phyloP scores from a whole-genome alignment of 2,113 vertebrate genomes.

The Sphaerodactylus townsendi region DNA sequence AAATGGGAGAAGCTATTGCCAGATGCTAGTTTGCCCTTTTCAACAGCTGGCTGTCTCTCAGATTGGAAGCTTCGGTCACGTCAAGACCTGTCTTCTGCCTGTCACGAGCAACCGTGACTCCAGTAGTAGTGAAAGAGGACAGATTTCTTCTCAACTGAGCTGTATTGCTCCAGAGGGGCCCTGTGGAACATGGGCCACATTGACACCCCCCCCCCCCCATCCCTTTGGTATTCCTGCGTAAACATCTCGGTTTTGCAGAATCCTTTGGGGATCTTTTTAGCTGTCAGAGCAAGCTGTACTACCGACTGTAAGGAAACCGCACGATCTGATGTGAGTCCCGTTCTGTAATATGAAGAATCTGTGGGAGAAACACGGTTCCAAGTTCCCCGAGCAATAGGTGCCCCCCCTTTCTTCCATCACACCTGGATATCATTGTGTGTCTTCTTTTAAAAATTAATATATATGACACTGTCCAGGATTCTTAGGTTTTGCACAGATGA shows the following conservation, averaged over 20 bases:
- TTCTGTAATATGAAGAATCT: fast-evolving
- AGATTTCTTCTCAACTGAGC: not conserved
- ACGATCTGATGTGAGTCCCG: fast-evolving
- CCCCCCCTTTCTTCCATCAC: not conserved
- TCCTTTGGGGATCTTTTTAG: conserved; percentile 36
- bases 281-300: conserved; percentile 52
- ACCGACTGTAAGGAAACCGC: not conserved
- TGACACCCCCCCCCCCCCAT: not conserved
- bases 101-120: conserved; percentile 5
- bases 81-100: conserved; percentile 12
- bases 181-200: not conserved
- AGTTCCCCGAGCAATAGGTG: not conserved
- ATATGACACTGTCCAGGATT: conserved; percentile 39
- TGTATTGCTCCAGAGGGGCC: conserved; percentile 6
- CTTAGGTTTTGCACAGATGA: not conserved
- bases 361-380: not conserved
- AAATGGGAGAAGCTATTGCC: not conserved
- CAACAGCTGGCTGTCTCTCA: conserved; percentile 29
- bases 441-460: not conserved
- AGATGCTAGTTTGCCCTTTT: conserved; percentile 21
- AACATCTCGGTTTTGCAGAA: conserved; percentile 35
- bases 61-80: conserved; percentile 36
- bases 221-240: not conserved
- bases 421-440: not conserved
- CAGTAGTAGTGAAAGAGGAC: not conserved